A percentile compares a stretch with the other conserved stretches of the same genome.
These are phyloP conservation scores for Epistrophe eligans DNA, from an alignment of 2,888 invertebrate genomes.

Conservation along the genomic window DNA sequence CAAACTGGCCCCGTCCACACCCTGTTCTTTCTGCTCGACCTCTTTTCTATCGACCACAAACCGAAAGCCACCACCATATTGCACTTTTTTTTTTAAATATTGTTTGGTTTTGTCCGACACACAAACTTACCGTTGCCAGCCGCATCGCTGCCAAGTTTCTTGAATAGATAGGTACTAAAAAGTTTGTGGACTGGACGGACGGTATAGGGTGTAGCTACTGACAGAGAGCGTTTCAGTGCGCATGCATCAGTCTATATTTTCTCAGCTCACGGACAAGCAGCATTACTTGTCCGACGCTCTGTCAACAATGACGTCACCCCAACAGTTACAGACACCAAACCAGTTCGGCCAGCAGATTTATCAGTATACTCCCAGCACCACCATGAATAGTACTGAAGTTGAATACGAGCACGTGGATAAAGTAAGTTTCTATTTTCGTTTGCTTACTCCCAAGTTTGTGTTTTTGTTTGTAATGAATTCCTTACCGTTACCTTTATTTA, in stretches of 20 bases:
- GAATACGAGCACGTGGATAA: conserved; percentile 27
- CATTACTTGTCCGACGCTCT: conserved; percentile 68
- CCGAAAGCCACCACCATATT: conserved; percentile 1
- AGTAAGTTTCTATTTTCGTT: conserved; percentile 27
- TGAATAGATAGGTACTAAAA: neutral
- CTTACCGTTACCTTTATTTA: neutral
- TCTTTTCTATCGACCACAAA: neutral
- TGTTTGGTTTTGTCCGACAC: conserved; percentile 52
- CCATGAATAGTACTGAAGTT: conserved; percentile 22
- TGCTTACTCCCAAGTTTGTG: neutral
- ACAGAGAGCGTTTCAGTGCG: conserved; percentile 51
- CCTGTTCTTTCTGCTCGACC: neutral
- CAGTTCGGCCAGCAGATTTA: conserved; percentile 48
- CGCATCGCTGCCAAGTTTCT: conserved; percentile 61
- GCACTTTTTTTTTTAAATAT: neutral
- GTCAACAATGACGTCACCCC: conserved; percentile 41
- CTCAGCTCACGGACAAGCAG: conserved; percentile 64
- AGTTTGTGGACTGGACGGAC: neutral
- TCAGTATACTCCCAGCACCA: conserved; percentile 53
- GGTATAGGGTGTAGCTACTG: neutral
- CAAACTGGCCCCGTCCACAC: conserved; percentile 26
- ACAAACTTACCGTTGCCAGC: neutral
- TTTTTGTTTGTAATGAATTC: neutral
- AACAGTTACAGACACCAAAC: conserved; percentile 28
- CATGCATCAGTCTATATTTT: conserved; percentile 51